These are phyloP conservation scores for Cephus spinipes DNA, from an alignment of 2,888 invertebrate genomes.

Conservation along the genomic window DNA sequence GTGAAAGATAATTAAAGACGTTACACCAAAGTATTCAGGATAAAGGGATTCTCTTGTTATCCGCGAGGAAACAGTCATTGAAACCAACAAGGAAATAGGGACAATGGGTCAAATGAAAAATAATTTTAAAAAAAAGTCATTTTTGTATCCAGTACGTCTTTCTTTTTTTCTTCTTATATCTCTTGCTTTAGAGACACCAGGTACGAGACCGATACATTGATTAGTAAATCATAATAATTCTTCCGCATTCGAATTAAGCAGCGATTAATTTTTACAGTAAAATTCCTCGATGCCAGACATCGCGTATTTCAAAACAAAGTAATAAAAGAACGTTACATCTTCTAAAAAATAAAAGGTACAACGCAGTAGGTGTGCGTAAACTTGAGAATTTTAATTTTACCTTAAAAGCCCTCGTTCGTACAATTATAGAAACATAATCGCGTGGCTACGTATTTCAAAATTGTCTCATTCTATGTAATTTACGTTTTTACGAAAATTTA, in stretches of 20 bases:
- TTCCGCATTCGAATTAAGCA: not conserved
- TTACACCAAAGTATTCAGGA: not conserved
- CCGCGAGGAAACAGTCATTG: not conserved
- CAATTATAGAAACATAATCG: not conserved
- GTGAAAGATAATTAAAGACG: not conserved
- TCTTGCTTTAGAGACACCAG: not conserved
- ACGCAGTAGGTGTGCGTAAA: not conserved
- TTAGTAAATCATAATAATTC: not conserved
- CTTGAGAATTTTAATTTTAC: not conserved
- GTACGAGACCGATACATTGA: not conserved
- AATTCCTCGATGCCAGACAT: not conserved
- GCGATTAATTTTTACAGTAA: not conserved
- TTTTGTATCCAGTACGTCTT: constrained; percentile 25
- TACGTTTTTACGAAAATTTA: not conserved
- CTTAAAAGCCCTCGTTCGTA: not conserved
- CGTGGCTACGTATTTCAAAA: not conserved
- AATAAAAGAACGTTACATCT: not conserved
- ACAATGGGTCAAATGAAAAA: constrained; percentile 43
- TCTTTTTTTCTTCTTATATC: constrained; percentile 17
- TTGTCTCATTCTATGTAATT: not conserved
- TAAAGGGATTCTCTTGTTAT: not conserved
- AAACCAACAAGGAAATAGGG: constrained; percentile 29
- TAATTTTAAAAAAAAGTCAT: constrained; percentile 38
- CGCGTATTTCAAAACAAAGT: not conserved
- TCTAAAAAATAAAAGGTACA: not conserved